Base-by-base conservation (phyloP, 2,888 invertebrate species). In the Drosophila nigritarsus region DNA sequence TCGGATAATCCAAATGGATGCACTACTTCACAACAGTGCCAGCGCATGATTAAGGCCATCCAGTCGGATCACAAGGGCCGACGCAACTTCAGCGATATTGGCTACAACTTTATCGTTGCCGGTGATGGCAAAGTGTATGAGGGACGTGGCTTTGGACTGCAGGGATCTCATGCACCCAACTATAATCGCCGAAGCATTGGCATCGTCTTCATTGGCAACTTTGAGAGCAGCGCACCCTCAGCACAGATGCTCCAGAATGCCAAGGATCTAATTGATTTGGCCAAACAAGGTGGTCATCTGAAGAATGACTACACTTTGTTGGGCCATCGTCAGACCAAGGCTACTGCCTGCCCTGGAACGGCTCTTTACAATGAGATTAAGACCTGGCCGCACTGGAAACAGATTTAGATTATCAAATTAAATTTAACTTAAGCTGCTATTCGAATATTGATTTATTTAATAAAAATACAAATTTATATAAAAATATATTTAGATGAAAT, bases 51-150 rank as follows among this genome's bases (percentile, higher is more conserved):
- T 95, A 93, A 94, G 72, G 93, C 93, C 60, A 96, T 96, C 94
- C 96, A 96, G 90, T 91, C 92, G 8, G 94, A 94, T 78, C 96
- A 96, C 87, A 95, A 94, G 85, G 93, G 94, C 40, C 91, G 94
- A 49, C 93, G 94, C 34, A 94, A 92, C 0, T 96, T 96, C 95
- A 95, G 94, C 53, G 96, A 96, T 83, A 96, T 96, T 83, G 96
- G 96, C 2, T 94, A 92, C 87, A 96, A 95, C 88, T 97, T 96
- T 90, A 95, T 95, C 42, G 94, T 96, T n/a, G 96, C 96, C 13
- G 95, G 96, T 6, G 96, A 97, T 82, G 96, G 96, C 0, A 94
- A 94, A 1, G 95, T 94, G 0, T 97, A 96, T 91, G 95, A 95
- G 83, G 96, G 96, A 0, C 94, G 96, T 4, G 96, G 96, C 0